Percentiles rank a stretch among this genome's conserved stretches.
Conservation (phyloP, 2,888 invertebrate species). For the Malachius bipustulatus region DNA sequence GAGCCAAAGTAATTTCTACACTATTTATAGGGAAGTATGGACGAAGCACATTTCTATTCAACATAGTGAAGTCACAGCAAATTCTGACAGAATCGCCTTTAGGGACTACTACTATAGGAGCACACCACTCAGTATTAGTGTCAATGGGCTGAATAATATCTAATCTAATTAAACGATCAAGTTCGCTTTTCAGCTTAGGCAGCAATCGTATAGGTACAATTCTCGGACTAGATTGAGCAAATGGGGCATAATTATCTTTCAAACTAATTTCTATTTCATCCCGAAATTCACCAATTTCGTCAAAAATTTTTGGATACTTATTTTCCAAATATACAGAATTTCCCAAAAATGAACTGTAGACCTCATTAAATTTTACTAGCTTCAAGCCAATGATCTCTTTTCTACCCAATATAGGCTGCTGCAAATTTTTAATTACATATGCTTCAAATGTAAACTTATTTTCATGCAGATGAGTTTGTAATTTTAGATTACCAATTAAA, state of each 20-base stretch:
- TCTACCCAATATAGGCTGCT: not conserved
- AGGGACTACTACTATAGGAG: constrained; percentile 2
- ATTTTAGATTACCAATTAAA: not conserved
- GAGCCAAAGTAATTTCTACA: constrained; percentile 2
- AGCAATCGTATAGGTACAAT: constrained; percentile 5
- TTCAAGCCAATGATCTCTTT: not conserved
- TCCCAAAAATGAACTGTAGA: not conserved
- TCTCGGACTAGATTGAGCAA: constrained; percentile 3
- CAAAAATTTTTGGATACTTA: constrained; percentile 4
- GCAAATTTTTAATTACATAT: not conserved
- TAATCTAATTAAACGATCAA: not conserved
- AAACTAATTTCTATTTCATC: not conserved
- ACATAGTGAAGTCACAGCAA: constrained; percentile 2
- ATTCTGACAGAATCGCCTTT: constrained; percentile 3
- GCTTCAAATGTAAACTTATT: not conserved
- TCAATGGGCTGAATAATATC: constrained; percentile 5
- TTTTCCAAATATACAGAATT: constrained; percentile 2
- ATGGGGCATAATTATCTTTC: not conserved
- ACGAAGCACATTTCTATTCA: constrained; percentile 3
- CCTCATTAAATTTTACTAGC: not conserved
- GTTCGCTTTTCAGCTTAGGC: not conserved
- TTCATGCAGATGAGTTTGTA: not conserved
- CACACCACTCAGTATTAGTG: not conserved
- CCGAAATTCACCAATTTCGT: not conserved
- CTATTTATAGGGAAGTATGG: constrained; percentile 4